Base-by-base conservation (phyloP, 2,113 vertebrate genomes). In the Pomatorhinus ruficollis region DNA sequence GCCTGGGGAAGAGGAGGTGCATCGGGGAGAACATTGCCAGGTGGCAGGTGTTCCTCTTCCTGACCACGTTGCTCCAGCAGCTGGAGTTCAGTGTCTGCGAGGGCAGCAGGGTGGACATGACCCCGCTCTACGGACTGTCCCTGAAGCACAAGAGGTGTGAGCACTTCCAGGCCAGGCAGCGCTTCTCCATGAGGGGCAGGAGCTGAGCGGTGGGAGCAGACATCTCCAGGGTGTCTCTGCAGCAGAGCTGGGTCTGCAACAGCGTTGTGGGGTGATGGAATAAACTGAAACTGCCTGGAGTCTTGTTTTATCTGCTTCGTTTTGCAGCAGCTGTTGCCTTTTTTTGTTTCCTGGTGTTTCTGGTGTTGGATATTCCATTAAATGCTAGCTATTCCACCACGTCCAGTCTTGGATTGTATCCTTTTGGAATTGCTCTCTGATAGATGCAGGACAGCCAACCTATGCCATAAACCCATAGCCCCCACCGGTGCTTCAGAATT, bases 1-100 rank as follows among this genome's bases (percentile, higher is more conserved):
- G 99, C 30, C 19, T 99, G 96, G 99, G 99, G n/a, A 99, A 98
- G 94, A 98, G 99, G 31, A 99, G 83, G 33, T 99, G 99, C 95
- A 96, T 99, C 0, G 99, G 99, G 1, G 99, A 99, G 83, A 71
- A 70, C 60, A 99, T 99, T 14, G 99, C 95, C 16, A 97, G 98
- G 49, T 94, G 97, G 21, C 98, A 99, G 94, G 89, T 99, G 95
- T 99, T 98, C 96, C 98, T 99, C 61, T 99, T 99, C 96, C 89
- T 99, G 95, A 98, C 98, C 59, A 98, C 97, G n/a, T 82, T 99
- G 59, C 89, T 99, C 52, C 99, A 99, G 93, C 98, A 96, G 91
- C 75, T 99, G 77, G 97, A 98, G 44, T 99, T 99, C 97, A 96
- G 93, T 0, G 19, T 97, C 13, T 33, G 95, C 1, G 60, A 96